phyloP scores from a whole-genome alignment of 2,888 invertebrate genomes.

The Leptogaster cylindrica region DNA sequence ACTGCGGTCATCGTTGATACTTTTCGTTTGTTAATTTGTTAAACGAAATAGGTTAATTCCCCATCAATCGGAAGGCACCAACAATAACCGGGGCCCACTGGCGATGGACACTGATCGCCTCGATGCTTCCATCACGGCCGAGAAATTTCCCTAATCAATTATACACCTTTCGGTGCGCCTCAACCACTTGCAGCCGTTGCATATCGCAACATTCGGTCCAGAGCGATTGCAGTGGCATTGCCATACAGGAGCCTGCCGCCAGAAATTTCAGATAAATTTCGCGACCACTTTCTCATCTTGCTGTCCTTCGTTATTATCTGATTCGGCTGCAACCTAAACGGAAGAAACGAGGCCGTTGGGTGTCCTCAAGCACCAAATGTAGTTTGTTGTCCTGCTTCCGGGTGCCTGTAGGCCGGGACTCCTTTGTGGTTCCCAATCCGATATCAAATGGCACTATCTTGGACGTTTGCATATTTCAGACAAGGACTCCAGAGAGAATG shows the following conservation, averaged over 20 bases:
- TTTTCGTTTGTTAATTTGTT: constrained; percentile 33
- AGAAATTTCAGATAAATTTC: constrained; percentile 3
- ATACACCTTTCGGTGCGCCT: constrained; percentile 6
- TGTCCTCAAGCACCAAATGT: neutral
- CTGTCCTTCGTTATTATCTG: neutral
- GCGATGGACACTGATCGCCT: constrained; percentile 4
- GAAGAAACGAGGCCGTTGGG: constrained; percentile 14
- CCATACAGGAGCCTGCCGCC: neutral
- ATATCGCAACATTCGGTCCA: neutral
- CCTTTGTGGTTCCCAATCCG: constrained; percentile 1
- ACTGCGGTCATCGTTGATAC: neutral
- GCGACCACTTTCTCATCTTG: neutral
- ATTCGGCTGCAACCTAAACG: constrained; percentile 15
- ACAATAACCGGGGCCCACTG: neutral
- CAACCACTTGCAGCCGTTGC: neutral
- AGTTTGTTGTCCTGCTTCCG: neutral
- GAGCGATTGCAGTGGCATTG: neutral
- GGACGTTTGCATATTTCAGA: constrained; percentile 1
- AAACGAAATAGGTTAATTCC: constrained; percentile 8
- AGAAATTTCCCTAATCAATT: constrained; percentile 32
- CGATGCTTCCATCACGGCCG: constrained; percentile 6
- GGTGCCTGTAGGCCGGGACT: constrained; percentile 13
- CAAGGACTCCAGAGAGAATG: neutral
- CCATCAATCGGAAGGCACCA: neutral
- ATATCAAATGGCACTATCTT: constrained; percentile 35